Percentiles rank a stretch among this genome's conserved stretches.
Evolutionary conservation across 2,888 invertebrate species (phyloP).

Genomic region (Spicauda simplicius): DNA sequence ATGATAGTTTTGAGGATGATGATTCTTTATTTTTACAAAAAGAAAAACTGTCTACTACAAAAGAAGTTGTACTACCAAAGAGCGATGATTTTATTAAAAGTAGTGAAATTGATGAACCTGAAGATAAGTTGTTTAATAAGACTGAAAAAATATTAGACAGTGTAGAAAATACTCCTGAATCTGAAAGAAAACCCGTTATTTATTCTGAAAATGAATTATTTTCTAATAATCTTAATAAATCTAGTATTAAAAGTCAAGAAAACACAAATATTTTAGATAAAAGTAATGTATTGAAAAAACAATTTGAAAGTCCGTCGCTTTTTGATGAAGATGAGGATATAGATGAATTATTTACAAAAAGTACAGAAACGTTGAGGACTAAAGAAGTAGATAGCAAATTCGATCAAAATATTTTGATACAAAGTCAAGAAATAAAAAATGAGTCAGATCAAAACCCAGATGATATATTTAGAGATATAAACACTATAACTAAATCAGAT

Average conservation of each 20-base stretch:
- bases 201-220: conserved; percentile 19
- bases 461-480: not conserved
- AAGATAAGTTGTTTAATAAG: conserved; percentile 20
- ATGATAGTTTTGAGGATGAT: conserved; percentile 1
- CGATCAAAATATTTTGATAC: not conserved
- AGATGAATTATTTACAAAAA: conserved; percentile 47
- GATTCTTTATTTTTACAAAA: conserved; percentile 18
- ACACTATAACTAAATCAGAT: not conserved
- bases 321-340: conserved; percentile 63
- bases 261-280: conserved; percentile 2
- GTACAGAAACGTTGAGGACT: not conserved
- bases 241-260: not conserved
- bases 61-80: not conserved
- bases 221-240: conserved; percentile 5
- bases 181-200: conserved; percentile 18
- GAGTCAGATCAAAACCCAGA: not conserved
- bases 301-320: conserved; percentile 48
- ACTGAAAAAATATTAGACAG: conserved; percentile 22
- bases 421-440: not conserved
- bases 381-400: conserved; percentile 1
- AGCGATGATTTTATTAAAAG: conserved; percentile 2
- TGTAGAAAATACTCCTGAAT: conserved; percentile 31
- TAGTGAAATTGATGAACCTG: conserved; percentile 13
- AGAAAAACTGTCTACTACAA: not conserved
- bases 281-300: conserved; percentile 13